Percentiles rank a stretch among this genome's conserved stretches.
Conservation (phyloP, 2,888 invertebrate species). For the Rutpela maculata region DNA sequence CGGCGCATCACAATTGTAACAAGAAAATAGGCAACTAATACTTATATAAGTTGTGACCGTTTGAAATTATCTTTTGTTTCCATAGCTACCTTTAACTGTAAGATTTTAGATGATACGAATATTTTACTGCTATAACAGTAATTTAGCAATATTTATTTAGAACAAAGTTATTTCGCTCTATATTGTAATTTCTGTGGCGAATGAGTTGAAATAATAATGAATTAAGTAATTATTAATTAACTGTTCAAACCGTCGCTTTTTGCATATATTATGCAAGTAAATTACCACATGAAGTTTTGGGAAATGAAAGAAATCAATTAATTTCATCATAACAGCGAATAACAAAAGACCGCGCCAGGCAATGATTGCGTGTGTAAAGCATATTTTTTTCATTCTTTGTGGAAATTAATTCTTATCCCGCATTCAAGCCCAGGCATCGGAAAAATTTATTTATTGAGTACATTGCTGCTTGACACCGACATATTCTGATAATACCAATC, state of each 20-base stretch:
- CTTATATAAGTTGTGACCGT: too few species aligned
- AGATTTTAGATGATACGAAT: not conserved
- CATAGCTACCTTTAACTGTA: too few species aligned
- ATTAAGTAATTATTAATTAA: not conserved
- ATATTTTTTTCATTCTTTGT: not conserved
- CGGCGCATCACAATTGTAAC: too few species aligned
- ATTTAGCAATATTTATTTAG: not conserved
- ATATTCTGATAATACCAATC: not conserved
- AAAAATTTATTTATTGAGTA: constrained; percentile 8
- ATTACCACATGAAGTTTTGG: not conserved
- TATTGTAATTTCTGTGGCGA: not conserved
- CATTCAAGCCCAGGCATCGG: constrained; percentile 7
- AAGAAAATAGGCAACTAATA: too few species aligned
- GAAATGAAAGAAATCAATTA: not conserved
- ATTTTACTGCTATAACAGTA: not conserved
- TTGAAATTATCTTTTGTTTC: too few species aligned
- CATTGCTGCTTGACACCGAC: not conserved
- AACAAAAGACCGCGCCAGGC: not conserved
- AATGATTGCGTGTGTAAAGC: not conserved
- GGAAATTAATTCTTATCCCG: not conserved
- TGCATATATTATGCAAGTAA: not conserved
- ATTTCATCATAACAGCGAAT: not conserved
- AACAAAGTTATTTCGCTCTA: not conserved
- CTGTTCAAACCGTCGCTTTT: not conserved
- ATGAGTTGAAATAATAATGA: not conserved